Base-by-base conservation (phyloP, 2,888 invertebrate species). In the Amorpha juglandis region DNA sequence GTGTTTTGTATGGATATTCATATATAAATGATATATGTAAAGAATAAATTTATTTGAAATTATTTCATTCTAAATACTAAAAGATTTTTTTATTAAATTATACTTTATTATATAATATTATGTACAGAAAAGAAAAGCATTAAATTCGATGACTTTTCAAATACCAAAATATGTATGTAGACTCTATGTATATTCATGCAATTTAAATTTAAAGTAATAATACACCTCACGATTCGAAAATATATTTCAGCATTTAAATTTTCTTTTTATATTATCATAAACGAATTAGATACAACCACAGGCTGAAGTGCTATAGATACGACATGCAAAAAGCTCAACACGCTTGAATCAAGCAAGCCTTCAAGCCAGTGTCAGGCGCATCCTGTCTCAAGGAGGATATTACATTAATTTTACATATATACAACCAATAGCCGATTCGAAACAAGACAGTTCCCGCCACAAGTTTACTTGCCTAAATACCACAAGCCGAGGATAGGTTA, bases 381-480 rank as follows among this genome's bases (percentile, higher is more conserved):
- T 83, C 83, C 86, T 88, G 87, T 88, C 83, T 84, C 80, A 80
- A 66, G 70, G 72, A 78, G 74, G 68, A 69, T 76, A 82, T 83
- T 81, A 87, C 82, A 86, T 73, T 67, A 67, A 70, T 78, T 78
- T 74, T 76, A 78, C 75, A 79, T 74, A 71, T 69, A 51, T 75
- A 74, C 74, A 74, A 69, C 64, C 66, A 72, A 68, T 65, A 68
- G 63, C 68, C 64, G 69, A 74, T 64, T 68, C 68, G 63, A 68
- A 68, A 69, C 47, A 67, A 66, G 87, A 88, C 87, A 88, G 86
- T 78, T 77, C 83, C 82, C 88, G 86, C 87, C 87, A 81, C 74
- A 79, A 78, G 78, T 74, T 75, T 78, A 80, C 79, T 84, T 81
- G 91, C 89, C 90, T 90, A 91, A 82, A 86, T 91, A 91, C 89